These are phyloP conservation scores for Druon quercuslanigerum DNA, from an alignment of 1,140 invertebrate species.

Conservation along the genomic window DNA sequence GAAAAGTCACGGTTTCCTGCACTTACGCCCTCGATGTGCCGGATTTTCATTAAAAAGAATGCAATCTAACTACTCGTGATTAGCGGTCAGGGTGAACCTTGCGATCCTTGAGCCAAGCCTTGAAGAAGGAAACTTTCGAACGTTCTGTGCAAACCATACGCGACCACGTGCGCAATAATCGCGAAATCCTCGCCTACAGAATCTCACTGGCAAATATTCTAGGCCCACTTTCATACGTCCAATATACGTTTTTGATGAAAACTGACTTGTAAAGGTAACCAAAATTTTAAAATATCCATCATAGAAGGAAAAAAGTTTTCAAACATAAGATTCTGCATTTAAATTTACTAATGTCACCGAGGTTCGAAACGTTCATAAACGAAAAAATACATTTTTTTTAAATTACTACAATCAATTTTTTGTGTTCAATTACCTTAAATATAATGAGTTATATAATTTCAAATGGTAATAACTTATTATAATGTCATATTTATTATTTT, in stretches of 20 bases:
- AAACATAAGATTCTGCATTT: neutral
- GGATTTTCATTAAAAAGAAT: conserved; percentile 16
- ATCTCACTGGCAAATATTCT: conserved; percentile 16
- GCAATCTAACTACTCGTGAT: neutral
- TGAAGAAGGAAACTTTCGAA: conserved; percentile 47
- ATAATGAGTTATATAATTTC: too few species aligned
- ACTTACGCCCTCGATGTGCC: neutral
- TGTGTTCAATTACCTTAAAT: too few species aligned
- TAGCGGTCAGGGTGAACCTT: conserved; percentile 55
- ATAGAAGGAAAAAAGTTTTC: neutral
- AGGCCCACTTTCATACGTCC: conserved; percentile 4
- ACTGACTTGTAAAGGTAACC: neutral
- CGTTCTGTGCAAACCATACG: conserved; percentile 8
- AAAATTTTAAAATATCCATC: neutral
- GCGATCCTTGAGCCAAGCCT: conserved; percentile 42
- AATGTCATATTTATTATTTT: too few species aligned
- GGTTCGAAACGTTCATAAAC: too few species aligned
- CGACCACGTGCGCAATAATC: conserved; percentile 12
- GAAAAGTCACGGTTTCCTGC: too few species aligned
- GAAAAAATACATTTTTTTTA: too few species aligned
- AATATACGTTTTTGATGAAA: neutral
- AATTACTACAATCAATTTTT: too few species aligned
- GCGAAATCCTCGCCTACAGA: conserved; percentile 13
- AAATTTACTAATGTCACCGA: too few species aligned
- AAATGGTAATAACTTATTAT: too few species aligned